Percentiles rank a stretch among this genome's conserved stretches.
phyloP scores from a whole-genome alignment of 2,113 vertebrate species.

The Agapornis roseicollis region DNA sequence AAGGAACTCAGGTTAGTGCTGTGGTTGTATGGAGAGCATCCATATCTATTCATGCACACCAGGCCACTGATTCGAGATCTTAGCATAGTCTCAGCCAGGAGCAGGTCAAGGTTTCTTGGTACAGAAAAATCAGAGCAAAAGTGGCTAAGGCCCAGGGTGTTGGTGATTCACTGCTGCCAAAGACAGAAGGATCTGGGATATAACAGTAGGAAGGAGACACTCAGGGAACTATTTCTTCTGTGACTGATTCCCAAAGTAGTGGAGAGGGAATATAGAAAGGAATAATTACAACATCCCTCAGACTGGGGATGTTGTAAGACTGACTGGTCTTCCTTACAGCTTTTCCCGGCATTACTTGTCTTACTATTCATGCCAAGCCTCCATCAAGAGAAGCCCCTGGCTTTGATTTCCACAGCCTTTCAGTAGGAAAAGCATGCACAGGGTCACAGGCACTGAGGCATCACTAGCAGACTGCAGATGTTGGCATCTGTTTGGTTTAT shows the following conservation, averaged over 20 bases:
- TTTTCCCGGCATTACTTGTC: background rate
- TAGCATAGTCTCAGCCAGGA: background rate
- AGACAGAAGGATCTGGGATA: background rate
- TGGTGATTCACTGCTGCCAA: background rate
- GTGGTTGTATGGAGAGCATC: background rate
- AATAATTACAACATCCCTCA: background rate
- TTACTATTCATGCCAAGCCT: background rate
- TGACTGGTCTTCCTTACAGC: background rate
- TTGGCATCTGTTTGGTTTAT: background rate
- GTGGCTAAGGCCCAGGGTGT: background rate
- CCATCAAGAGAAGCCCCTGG: fast-evolving
- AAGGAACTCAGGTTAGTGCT: background rate
- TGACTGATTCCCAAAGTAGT: background rate
- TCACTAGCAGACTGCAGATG: background rate
- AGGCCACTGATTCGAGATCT: background rate
- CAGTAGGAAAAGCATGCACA: background rate
- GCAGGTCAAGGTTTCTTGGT: background rate
- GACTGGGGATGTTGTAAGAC: background rate
- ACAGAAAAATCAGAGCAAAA: background rate
- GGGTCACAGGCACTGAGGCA: background rate
- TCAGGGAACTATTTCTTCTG: background rate
- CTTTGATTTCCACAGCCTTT: background rate
- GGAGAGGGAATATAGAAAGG: background rate
- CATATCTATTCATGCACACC: background rate
- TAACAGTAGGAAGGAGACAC: background rate